Conservation (phyloP, 2,888 invertebrate species). For the Platycheirus albimanus region DNA sequence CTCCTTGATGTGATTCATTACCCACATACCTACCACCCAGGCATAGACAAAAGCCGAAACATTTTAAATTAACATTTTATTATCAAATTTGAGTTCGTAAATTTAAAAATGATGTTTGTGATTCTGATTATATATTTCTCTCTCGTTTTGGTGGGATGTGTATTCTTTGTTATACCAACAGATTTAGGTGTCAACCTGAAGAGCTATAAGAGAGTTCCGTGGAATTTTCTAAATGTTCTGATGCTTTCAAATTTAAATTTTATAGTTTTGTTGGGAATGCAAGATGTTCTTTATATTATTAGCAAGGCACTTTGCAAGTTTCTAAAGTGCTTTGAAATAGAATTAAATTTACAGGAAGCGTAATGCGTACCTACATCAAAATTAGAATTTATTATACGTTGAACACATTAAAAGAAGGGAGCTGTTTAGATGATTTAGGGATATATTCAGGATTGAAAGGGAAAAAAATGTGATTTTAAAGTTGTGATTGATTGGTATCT, state of each 20-base stretch:
- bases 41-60: not conserved
- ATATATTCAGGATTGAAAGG: too few species aligned
- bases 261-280: constrained; percentile 37
- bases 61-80: constrained; percentile 65
- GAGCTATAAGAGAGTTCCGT: constrained; percentile 51
- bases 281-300: constrained; percentile 60
- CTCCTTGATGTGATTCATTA: constrained; percentile 62
- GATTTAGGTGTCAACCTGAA: constrained; percentile 55
- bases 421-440: too few species aligned
- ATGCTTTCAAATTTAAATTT: constrained; percentile 20
- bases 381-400: too few species aligned
- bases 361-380: too few species aligned
- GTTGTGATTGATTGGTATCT: too few species aligned
- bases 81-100: constrained; percentile 66
- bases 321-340: constrained; percentile 11
- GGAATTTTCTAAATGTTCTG: constrained; percentile 44
- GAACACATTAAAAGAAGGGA: too few species aligned
- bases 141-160: constrained; percentile 38
- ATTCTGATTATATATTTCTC: constrained; percentile 30
- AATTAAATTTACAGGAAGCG: not conserved
- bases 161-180: constrained; percentile 4
- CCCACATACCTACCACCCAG: not conserved
- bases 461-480: too few species aligned
- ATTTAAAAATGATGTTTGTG: constrained; percentile 54
- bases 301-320: constrained; percentile 47